Conservation (phyloP, 2,797 vertebrate species). For the Siniperca undulata region DNA sequence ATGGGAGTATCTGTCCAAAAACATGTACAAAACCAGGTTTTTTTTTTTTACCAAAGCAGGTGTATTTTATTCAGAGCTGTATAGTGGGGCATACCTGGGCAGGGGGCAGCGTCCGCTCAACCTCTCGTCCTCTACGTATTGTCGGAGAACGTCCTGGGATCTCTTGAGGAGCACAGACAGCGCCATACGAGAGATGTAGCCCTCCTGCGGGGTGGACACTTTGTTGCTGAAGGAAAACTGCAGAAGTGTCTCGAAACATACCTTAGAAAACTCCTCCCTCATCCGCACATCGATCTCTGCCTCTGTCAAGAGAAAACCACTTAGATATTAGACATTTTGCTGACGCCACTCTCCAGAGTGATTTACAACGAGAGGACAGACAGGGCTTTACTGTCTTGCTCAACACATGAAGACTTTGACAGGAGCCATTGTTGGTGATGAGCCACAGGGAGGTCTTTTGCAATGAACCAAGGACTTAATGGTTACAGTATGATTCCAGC, state of each 20-base stretch:
- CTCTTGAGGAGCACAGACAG: conserved; percentile 96
- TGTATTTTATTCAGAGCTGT: not conserved
- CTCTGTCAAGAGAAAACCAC: conserved; percentile 85
- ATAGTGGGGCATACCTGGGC: conserved; percentile 88
- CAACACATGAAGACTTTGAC: conserved; percentile 23
- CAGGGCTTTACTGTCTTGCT: conserved; percentile 1
- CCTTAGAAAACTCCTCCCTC: conserved; percentile 98
- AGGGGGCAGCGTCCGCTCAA: conserved; percentile 97
- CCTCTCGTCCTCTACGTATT: conserved; percentile 96
- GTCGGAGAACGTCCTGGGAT: conserved; percentile 94
- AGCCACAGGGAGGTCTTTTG: not conserved
- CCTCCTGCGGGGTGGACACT: conserved; percentile 98
- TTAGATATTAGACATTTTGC: conserved; percentile 2
- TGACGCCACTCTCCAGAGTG: not conserved
- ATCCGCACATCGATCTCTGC: conserved; percentile 97
- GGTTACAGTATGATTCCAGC: not conserved
- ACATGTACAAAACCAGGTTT: not conserved
- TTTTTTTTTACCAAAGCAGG: not conserved
- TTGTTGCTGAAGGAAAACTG: conserved; percentile 99
- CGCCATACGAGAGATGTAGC: conserved; percentile 98
- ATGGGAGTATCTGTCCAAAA: not conserved
- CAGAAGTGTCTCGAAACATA: conserved; percentile 98
- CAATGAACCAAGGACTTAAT: conserved; percentile 6
- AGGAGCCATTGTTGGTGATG: conserved; percentile 6
- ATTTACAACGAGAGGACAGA: conserved; percentile 5